These are phyloP conservation scores for Macrobrachium rosenbergii DNA, from an alignment of 1,140 invertebrate genomes.

Conservation along the genomic window DNA sequence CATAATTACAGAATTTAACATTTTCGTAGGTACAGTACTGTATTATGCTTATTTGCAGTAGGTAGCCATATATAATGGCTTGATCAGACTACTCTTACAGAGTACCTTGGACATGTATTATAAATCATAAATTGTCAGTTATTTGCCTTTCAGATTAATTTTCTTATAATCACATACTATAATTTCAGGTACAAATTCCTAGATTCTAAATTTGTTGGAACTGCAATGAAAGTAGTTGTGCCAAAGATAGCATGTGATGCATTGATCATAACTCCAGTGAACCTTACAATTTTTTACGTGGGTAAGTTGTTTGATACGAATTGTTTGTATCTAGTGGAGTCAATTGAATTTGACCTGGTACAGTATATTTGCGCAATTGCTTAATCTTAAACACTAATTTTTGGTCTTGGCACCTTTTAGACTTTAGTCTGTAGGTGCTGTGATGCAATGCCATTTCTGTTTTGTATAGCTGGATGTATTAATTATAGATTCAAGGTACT, in stretches of 20 bases:
- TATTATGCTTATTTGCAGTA: too few species aligned
- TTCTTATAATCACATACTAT: conserved; percentile 25
- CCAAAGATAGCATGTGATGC: conserved; percentile 84
- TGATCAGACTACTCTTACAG: too few species aligned
- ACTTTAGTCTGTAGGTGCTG: too few species aligned
- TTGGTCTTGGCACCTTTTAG: neutral
- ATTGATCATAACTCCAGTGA: conserved; percentile 72
- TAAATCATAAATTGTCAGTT: too few species aligned
- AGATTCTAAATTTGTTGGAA: conserved; percentile 79
- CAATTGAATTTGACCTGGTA: neutral
- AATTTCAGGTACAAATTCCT: conserved; percentile 83
- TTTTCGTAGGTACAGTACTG: too few species aligned
- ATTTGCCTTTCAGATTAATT: conserved; percentile 73
- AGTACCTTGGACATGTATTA: too few species aligned
- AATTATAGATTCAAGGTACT: too few species aligned
- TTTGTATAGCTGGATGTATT: too few species aligned
- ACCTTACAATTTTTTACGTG: conserved; percentile 62
- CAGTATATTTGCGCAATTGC: neutral
- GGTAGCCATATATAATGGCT: too few species aligned
- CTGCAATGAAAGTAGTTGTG: conserved; percentile 75
- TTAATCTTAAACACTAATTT: neutral
- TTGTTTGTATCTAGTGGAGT: neutral
- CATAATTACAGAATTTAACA: too few species aligned
- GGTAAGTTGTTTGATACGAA: conserved; percentile 33
- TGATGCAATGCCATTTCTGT: too few species aligned